A percentile compares a stretch with the other conserved stretches of the same genome.
These are phyloP conservation scores for Campoplex capitator DNA, from an alignment of 2,888 invertebrate genomes.

Conservation along the genomic window DNA sequence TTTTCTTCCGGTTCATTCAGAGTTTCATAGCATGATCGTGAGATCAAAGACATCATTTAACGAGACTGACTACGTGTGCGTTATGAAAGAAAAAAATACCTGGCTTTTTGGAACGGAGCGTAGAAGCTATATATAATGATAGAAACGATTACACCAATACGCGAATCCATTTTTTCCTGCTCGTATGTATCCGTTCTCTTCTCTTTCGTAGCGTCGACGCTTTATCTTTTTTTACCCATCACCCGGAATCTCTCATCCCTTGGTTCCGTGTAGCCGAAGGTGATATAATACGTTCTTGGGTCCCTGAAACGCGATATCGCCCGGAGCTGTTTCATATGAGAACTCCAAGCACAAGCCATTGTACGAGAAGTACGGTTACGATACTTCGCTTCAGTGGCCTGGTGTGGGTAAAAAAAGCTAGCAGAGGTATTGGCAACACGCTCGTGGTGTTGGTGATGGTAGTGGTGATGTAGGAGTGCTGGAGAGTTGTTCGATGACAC, in stretches of 20 bases:
- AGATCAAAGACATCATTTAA: slow-evolving; percentile 4
- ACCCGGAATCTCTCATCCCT: slow-evolving; percentile 4
- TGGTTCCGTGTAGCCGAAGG: slow-evolving; percentile 29
- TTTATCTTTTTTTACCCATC: slow-evolving; percentile 21
- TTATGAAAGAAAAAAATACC: neutral
- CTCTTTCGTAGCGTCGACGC: slow-evolving; percentile 1
- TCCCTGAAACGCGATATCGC: slow-evolving; percentile 76
- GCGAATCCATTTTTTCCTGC: slow-evolving; percentile 28
- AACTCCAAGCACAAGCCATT: slow-evolving; percentile 74
- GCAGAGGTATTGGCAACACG: slow-evolving; percentile 7
- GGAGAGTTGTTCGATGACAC: slow-evolving; percentile 34
- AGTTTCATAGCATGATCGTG: neutral
- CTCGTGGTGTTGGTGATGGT: neutral
- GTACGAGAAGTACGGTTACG: slow-evolving; percentile 60
- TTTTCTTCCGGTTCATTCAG: neutral
- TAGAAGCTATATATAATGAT: slow-evolving; percentile 2
- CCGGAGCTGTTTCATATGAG: slow-evolving; percentile 76
- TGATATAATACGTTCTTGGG: slow-evolving; percentile 60
- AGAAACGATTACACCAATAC: slow-evolving; percentile 25
- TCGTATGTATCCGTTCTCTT: slow-evolving; percentile 4
- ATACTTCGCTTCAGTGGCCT: slow-evolving; percentile 31
- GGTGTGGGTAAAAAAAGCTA: slow-evolving; percentile 11
- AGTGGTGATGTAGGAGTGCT: neutral
- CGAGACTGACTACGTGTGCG: neutral
- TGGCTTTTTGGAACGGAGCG: slow-evolving; percentile 19